Evolutionary conservation across 2,797 vertebrate species (phyloP), one percentile per base, ranked within the genome.

Genomic region (Molossus molossus): DNA sequence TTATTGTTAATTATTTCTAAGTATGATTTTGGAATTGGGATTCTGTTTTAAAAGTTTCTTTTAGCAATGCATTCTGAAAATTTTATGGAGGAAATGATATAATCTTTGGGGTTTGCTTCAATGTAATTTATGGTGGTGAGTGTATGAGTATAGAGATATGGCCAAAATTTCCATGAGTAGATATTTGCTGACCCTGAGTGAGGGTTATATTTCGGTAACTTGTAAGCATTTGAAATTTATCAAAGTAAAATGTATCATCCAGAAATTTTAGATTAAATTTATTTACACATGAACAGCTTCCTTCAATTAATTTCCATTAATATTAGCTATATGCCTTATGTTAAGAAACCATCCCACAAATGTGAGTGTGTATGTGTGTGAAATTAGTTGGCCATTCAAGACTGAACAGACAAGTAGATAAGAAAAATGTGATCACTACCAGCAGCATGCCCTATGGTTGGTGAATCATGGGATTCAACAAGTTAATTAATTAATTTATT

Each of bases 141-240:
- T 81, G 0, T 40, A 37, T 40, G 29, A 29, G 4, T 79, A 21
- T 45, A 7, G 7, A 25, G 2, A 45, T 1, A 27, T 57, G 17
- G n/a, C 23, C 88, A 53, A 40, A 18, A 62, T 57, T 45, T 20
- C 13, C 27, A 48, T 13, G 37, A 58, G 21, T 27, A 29, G 8
- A 21, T 88, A 55, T 91, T 9, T 70, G 40, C 5, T 76, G 29
- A 93, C 20, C 0, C 12, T 80, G 1, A 60, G 12, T 55, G 65
- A 91, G n/a, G 15, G 23, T 18, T 80, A 37, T 60, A 67, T 48
- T 53, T 9, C 81, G 40, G 60, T 50, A 87, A 21, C 15, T 73
- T 79, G 6, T 83, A 89, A 91, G 48, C 73, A 94, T 85, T 89
- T 94, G 11, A 87, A 77, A 79, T 89, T 48, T 9, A 77, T 45